A percentile compares a stretch with the other conserved stretches of the same genome.
These are phyloP conservation scores for Morinoia aosen DNA, from an alignment of 2,888 invertebrate species.

Conservation along the genomic window DNA sequence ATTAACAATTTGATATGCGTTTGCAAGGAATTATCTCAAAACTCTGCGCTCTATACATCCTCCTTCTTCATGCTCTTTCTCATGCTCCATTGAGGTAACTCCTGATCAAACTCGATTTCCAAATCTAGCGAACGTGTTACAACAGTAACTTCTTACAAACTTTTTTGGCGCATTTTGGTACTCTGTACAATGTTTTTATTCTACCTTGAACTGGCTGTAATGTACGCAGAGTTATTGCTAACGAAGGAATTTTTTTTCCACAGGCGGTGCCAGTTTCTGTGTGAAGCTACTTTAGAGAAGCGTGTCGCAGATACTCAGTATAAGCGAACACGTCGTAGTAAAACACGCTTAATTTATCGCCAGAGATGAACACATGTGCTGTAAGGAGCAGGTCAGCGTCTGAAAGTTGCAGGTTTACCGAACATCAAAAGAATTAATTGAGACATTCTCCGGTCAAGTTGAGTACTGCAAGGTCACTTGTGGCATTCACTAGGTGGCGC, in stretches of 20 bases:
- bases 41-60: too few relatives aligned
- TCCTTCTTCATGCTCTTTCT: too few relatives aligned
- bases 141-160: too few relatives aligned
- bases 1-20: too few relatives aligned
- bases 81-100: too few relatives aligned
- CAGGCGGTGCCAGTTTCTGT: neutral
- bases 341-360: neutral
- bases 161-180: too few relatives aligned
- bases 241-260: neutral
- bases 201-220: neutral
- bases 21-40: too few relatives aligned
- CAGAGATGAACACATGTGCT: neutral
- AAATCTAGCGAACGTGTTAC: too few relatives aligned
- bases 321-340: neutral
- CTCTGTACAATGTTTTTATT: neutral
- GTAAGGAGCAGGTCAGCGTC: neutral
- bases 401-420: neutral
- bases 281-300: neutral
- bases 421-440: neutral
- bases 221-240: neutral
- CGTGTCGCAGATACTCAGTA: neutral
- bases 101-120: too few relatives aligned
- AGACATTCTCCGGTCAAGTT: neutral
- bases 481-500: neutral
- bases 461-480: neutral